Conservation (phyloP, 2,113 vertebrate genomes). For the Leucosticte australis region DNA sequence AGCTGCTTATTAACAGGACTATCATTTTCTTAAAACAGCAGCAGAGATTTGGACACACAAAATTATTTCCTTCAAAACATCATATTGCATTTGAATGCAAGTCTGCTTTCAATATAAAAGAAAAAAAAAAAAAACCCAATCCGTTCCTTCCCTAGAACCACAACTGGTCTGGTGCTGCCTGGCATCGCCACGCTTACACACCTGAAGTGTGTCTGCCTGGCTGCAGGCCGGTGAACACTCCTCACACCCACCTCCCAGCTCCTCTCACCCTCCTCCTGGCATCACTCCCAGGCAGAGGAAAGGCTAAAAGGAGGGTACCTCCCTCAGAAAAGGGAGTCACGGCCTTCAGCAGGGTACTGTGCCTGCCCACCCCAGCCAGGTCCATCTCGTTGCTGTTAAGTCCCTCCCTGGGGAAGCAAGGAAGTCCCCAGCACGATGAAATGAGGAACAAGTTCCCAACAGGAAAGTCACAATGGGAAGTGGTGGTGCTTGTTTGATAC, state of each 20-base stretch:
- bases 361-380: not conserved
- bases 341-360: rapidly evolving
- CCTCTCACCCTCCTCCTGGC: not conserved
- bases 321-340: not conserved
- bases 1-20: not conserved
- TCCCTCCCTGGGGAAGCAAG: not conserved
- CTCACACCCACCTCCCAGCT: not conserved
- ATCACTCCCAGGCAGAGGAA: not conserved
- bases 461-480: not conserved
- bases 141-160: not conserved
- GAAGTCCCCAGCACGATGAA: rapidly evolving
- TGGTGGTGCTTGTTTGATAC: not conserved
- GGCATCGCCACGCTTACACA: rapidly evolving
- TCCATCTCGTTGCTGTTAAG: rapidly evolving
- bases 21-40: not conserved
- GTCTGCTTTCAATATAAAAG: not conserved
- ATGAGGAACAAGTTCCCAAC: rapidly evolving
- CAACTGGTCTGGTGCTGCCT: not conserved
- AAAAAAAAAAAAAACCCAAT: not conserved
- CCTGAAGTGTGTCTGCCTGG: not conserved
- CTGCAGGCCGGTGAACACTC: rapidly evolving
- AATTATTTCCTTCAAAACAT: not conserved
- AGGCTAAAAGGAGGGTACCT: rapidly evolving
- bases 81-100: not conserved
- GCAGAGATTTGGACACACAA: not conserved